A percentile compares a stretch with the other conserved stretches of the same genome.
These are phyloP conservation scores for Malacosoma neustria DNA, from an alignment of 2,888 invertebrate species.

Conservation along the genomic window DNA sequence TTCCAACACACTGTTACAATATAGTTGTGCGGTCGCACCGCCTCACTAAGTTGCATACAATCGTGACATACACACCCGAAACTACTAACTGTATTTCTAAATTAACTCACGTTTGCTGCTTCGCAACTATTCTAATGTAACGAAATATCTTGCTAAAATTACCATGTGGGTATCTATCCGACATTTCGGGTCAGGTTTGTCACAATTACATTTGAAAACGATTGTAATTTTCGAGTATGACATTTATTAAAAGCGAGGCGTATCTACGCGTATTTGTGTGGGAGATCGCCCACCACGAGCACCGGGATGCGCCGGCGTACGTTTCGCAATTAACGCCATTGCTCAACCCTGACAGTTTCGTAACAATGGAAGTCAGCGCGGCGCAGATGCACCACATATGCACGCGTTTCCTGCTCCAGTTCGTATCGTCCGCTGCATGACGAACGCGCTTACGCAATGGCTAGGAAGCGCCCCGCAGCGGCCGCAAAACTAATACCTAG, in stretches of 20 bases:
- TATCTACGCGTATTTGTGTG: slow-evolving; percentile 26
- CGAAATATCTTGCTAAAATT: slow-evolving; percentile 50
- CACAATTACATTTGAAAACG: no score
- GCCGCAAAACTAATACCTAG: slow-evolving; percentile 33
- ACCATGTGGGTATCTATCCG: slow-evolving; percentile 31
- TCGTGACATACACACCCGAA: slow-evolving; percentile 37
- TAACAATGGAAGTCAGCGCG: slow-evolving; percentile 62
- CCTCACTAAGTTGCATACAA: slow-evolving; percentile 19
- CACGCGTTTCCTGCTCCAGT: slow-evolving; percentile 70
- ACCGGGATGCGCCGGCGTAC: slow-evolving; percentile 49
- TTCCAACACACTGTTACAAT: no score
- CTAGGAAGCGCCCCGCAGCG: slow-evolving; percentile 33
- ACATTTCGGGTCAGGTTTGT: slow-evolving; percentile 48
- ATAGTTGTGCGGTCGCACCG: no score
- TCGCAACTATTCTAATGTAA: slow-evolving; percentile 53
- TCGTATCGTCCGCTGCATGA: slow-evolving; percentile 50
- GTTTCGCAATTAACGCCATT: slow-evolving; percentile 60
- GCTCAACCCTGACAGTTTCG: slow-evolving; percentile 72
- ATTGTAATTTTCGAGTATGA: no score
- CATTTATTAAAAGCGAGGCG: no score
- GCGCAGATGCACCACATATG: slow-evolving; percentile 67
- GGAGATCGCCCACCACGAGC: slow-evolving; percentile 61
- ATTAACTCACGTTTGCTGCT: slow-evolving; percentile 58
- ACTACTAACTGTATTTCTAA: slow-evolving; percentile 47
- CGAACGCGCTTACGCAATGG: slow-evolving; percentile 54